Evolutionary conservation across 2,797 vertebrate species (phyloP), one percentile per base, ranked within the genome.

Genomic region (Trematocara caparti): DNA sequence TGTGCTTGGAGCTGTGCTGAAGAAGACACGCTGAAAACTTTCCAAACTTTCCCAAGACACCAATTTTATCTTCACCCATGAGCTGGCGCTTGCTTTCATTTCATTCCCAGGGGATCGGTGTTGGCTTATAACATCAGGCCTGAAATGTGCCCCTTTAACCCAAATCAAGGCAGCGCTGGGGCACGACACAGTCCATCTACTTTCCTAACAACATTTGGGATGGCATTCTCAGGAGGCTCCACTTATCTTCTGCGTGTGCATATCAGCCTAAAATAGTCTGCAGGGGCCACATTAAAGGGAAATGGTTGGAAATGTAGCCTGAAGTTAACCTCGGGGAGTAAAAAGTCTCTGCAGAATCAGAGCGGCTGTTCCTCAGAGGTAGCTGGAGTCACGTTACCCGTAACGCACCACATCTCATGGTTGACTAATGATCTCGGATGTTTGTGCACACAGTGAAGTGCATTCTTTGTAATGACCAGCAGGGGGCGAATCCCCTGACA

Each of bases 41-140:
- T 55, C 19, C 34, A 75, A 55, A 75, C 36, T 75, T 75, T 57
- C 73, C 73, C 73, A 75, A 75, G 73, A 57, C 38, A 57, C 73
- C 50, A 55, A 40, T 30, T 43, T 75, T 45, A 55, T 43, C 50
- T 57, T 27, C 50, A 75, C 14, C 73, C 51, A 30, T 30, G 36
- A 55, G 27, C 50, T 43, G 73, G 38, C 11, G 7, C 73, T 38
- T 40, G 49, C 48, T 13, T 53, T 40, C 14, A 8, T 27, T 51
- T 5, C 50, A 6, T 0, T 75, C 55, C 36, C 36, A 43, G 13
- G 50, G 73, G 73, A 75, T 75, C 50, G 4, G 15, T 27, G 21
- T 30, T 43, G 73, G 73, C 73, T 66, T 66, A 43, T 55, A 45
- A 57, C 21, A 57, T 19, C 50, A n/a, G 50, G 36, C 73, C 40